A percentile compares a stretch with the other conserved stretches of the same genome.
Evolutionary conservation across 2,797 vertebrate genomes (phyloP).

Genomic region (Acomys russatus): DNA sequence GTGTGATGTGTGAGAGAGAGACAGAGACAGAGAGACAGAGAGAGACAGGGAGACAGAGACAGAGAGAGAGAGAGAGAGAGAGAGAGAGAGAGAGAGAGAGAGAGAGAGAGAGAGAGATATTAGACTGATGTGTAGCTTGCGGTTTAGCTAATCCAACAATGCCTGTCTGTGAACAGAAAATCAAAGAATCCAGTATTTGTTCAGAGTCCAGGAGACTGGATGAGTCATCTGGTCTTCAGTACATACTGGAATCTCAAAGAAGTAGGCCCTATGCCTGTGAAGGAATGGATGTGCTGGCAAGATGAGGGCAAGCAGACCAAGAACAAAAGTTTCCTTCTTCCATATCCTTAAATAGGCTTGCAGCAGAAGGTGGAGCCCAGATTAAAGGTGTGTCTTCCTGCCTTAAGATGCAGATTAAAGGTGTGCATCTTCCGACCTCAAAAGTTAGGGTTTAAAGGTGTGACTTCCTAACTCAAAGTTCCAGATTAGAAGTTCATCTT

Average conservation of each 20-base stretch:
- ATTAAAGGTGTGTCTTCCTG: not conserved
- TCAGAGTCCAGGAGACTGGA: not conserved
- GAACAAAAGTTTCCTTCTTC: not conserved
- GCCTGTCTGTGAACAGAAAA: not conserved
- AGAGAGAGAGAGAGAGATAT: too few relatives aligned
- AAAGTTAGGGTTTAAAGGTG: not conserved
- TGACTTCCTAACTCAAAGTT: not conserved
- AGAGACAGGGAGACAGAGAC: too few relatives aligned
- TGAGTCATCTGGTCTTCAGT: not conserved
- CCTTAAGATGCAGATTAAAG: not conserved
- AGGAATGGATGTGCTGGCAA: not conserved
- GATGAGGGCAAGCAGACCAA: not conserved
- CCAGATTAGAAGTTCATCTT: not conserved
- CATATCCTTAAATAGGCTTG: not conserved
- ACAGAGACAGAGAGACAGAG: too few relatives aligned
- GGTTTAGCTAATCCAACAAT: not conserved
- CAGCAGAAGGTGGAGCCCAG: not conserved
- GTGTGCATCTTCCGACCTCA: not conserved
- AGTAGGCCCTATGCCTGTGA: not conserved
- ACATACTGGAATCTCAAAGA: not conserved
- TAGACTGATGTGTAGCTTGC: not conserved
- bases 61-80: too few relatives aligned
- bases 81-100: too few relatives aligned
- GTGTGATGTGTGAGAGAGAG: too few relatives aligned
- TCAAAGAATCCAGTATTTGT: not conserved